A percentile compares a stretch with the other conserved stretches of the same genome.
Conservation (phyloP, 2,888 invertebrate genomes). For the Agrypnus murinus region DNA sequence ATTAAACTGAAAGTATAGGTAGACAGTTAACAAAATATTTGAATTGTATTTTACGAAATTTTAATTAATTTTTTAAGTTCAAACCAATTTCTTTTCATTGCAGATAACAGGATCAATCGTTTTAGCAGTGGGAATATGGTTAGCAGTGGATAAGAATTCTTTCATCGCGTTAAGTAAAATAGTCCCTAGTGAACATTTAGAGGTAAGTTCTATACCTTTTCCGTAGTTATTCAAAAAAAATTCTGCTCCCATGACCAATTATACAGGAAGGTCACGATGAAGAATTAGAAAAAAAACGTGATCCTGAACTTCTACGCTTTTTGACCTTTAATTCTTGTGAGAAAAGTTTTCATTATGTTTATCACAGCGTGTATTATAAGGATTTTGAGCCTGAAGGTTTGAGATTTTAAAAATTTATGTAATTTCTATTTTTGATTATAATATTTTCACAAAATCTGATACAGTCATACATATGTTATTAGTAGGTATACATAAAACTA, state of each 20-base stretch:
- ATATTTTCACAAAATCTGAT: too few species aligned
- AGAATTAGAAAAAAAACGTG: neutral
- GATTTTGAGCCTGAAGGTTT: too few species aligned
- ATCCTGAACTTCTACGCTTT: neutral
- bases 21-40: neutral
- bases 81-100: slow-evolving; percentile 58
- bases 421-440: too few species aligned
- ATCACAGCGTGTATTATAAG: too few species aligned
- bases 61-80: neutral
- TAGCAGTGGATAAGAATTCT: slow-evolving; percentile 80
- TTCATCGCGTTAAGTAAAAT: slow-evolving; percentile 77
- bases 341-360: neutral
- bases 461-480: too few species aligned
- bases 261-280: neutral
- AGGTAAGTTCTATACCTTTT: slow-evolving; percentile 72
- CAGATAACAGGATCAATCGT: slow-evolving; percentile 78
- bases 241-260: neutral
- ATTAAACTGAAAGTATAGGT: neutral
- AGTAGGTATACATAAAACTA: too few species aligned
- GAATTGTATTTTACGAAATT: neutral
- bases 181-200: slow-evolving; percentile 74
- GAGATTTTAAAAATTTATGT: too few species aligned
- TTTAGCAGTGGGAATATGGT: slow-evolving; percentile 80
- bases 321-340: neutral
- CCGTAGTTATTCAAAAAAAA: neutral